phyloP scores from a whole-genome alignment of 2,113 vertebrate genomes.

The Eretmochelys imbricata region DNA sequence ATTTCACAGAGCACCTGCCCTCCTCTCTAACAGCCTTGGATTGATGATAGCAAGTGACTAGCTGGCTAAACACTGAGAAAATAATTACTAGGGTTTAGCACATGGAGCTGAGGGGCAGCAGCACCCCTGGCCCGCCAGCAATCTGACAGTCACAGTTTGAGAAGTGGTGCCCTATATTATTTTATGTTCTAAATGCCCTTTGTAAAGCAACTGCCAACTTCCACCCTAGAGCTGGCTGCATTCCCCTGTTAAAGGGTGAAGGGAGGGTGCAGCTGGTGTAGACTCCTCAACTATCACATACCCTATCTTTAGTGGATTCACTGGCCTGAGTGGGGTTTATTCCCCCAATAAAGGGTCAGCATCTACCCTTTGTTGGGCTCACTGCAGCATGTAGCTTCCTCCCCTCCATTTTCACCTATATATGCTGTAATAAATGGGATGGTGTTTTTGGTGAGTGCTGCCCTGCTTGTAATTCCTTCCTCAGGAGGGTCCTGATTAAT shows the following conservation, averaged over 20 bases:
- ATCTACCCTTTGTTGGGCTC: not conserved
- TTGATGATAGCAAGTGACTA: not conserved
- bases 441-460: not conserved
- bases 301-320: not conserved
- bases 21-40: too few relatives aligned
- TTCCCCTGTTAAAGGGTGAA: not conserved
- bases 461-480: not conserved
- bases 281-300: not conserved
- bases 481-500: accelerated
- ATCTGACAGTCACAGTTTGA: not conserved
- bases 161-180: not conserved
- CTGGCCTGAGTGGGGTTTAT: too few relatives aligned
- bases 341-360: not conserved
- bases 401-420: not conserved
- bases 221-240: not conserved
- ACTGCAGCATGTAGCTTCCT: not conserved
- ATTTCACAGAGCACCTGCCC: not conserved
- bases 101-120: not conserved
- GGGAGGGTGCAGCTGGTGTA: not conserved
- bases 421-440: not conserved
- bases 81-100: not conserved
- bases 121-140: not conserved
- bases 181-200: not conserved
- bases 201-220: not conserved
- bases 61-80: not conserved